Percentiles rank a stretch among this genome's conserved stretches.
phyloP scores from a whole-genome alignment of 2,113 vertebrate species.

The Daubentonia madagascariensis region DNA sequence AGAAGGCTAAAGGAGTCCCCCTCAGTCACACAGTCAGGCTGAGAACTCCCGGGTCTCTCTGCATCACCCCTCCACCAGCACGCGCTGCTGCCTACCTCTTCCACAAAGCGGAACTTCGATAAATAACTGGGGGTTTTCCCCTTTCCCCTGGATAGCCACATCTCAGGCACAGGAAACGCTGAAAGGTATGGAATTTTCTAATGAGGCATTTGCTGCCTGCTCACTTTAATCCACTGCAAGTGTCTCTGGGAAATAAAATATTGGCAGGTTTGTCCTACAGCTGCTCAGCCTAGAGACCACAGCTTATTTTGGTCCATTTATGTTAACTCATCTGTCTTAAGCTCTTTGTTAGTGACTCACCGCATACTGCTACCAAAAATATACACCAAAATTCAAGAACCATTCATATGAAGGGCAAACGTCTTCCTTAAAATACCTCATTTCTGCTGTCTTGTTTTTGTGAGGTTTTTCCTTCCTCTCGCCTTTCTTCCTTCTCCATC shows the following conservation, averaged over 20 bases:
- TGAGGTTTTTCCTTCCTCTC: constrained; percentile 66
- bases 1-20: neutral
- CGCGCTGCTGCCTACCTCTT: neutral
- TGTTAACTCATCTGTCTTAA: constrained; percentile 78
- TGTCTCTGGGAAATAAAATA: constrained; percentile 80
- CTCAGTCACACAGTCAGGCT: neutral
- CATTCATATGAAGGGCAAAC: constrained; percentile 75
- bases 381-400: constrained; percentile 68
- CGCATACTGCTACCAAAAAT: constrained; percentile 76
- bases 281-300: constrained; percentile 77
- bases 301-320: constrained; percentile 75
- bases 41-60: neutral
- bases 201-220: constrained; percentile 56
- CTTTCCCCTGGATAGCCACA: constrained; percentile 58
- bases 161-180: constrained; percentile 53
- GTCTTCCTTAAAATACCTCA: constrained; percentile 76
- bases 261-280: constrained; percentile 77
- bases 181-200: constrained; percentile 69
- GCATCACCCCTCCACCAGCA: neutral
- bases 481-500: constrained; percentile 60
- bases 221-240: constrained; percentile 74
- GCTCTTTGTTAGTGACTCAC: constrained; percentile 78
- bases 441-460: constrained; percentile 68
- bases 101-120: constrained; percentile 7
- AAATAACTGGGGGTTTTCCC: constrained; percentile 18